Percentiles rank a stretch among this genome's conserved stretches.
Conservation (phyloP, 2,113 vertebrate species). For the Gopherus flavomarginatus region DNA sequence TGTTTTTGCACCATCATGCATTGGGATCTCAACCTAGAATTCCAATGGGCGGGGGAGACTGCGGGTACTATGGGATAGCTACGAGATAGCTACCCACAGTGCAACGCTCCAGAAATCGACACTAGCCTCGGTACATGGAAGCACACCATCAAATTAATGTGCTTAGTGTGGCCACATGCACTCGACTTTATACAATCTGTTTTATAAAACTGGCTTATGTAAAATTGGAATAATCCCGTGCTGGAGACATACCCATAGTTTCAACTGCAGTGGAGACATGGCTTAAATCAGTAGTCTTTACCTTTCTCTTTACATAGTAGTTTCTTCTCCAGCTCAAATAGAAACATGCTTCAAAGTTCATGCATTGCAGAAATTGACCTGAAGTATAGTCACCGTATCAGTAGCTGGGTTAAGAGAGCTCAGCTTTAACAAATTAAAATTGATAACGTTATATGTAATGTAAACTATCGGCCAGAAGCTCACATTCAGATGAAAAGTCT, state of each 20-base stretch:
- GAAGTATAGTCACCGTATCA: slow-evolving; percentile 12
- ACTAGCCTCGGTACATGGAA: too few species aligned
- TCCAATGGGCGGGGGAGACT: too few species aligned
- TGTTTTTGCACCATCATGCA: too few species aligned
- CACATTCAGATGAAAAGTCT: slow-evolving; percentile 4
- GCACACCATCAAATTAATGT: too few species aligned
- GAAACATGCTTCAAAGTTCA: slow-evolving; percentile 40
- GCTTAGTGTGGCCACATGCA: too few species aligned
- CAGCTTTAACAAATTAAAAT: slow-evolving; percentile 15
- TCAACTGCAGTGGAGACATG: background rate
- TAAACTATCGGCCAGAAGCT: background rate
- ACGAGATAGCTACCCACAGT: too few species aligned
- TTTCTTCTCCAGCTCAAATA: slow-evolving; percentile 38
- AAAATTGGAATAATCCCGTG: too few species aligned
- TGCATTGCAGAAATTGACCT: slow-evolving; percentile 23
- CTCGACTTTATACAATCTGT: too few species aligned
- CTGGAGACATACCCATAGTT: background rate
- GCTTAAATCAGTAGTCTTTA: slow-evolving; percentile 18
- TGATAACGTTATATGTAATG: slow-evolving; percentile 9
- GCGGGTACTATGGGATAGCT: too few species aligned
- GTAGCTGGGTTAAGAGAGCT: background rate
- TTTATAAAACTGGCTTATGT: too few species aligned
- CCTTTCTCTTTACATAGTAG: slow-evolving; percentile 17
- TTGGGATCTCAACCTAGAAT: too few species aligned
- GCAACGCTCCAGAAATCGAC: too few species aligned